Percentiles rank a stretch among this genome's conserved stretches.
Evolutionary conservation across 2,888 invertebrate species (phyloP).

Genomic region (Eretmocerus hayati): DNA sequence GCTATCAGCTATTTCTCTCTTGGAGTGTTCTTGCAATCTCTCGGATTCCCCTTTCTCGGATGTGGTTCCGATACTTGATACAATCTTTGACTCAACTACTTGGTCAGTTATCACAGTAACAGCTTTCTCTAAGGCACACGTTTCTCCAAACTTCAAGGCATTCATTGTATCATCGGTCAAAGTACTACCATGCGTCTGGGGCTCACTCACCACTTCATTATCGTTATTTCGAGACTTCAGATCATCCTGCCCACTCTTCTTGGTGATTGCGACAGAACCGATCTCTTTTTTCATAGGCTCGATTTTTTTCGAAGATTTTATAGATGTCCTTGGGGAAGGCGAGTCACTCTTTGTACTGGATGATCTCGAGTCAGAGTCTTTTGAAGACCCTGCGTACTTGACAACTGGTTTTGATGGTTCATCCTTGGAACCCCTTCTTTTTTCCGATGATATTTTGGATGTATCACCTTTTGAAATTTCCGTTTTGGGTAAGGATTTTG

Average conservation of each 20-base stretch:
- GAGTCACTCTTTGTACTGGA: slow-evolving; percentile 6
- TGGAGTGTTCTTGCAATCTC: too few species aligned
- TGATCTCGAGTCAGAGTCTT: slow-evolving; percentile 8
- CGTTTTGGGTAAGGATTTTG: slow-evolving; percentile 4
- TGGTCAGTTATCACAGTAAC: slow-evolving; percentile 21
- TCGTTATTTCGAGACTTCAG: too few species aligned
- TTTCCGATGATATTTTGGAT: slow-evolving; percentile 6
- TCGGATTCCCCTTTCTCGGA: slow-evolving; percentile 34
- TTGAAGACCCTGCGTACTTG: slow-evolving; percentile 6
- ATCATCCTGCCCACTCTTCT: slow-evolving; percentile 11
- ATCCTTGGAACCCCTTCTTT: slow-evolving; percentile 17
- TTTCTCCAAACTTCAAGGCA: slow-evolving; percentile 30
- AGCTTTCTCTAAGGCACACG: slow-evolving; percentile 22
- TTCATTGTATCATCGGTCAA: slow-evolving; percentile 30
- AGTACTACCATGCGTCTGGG: too few species aligned
- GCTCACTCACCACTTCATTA: background rate
- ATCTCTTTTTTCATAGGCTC: slow-evolving; percentile 1
- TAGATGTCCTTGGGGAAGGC: slow-evolving; percentile 4
- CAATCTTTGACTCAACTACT: slow-evolving; percentile 34
- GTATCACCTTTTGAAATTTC: slow-evolving; percentile 13
- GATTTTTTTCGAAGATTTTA: slow-evolving; percentile 6
- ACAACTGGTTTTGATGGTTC: slow-evolving; percentile 2
- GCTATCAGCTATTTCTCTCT: slow-evolving; percentile 27
- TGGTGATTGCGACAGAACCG: slow-evolving; percentile 7
- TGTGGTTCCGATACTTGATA: slow-evolving; percentile 32